Percentiles rank a stretch among this genome's conserved stretches.
These are phyloP conservation scores for Aethes cnicana DNA, from an alignment of 2,888 invertebrate genomes.

Conservation along the genomic window DNA sequence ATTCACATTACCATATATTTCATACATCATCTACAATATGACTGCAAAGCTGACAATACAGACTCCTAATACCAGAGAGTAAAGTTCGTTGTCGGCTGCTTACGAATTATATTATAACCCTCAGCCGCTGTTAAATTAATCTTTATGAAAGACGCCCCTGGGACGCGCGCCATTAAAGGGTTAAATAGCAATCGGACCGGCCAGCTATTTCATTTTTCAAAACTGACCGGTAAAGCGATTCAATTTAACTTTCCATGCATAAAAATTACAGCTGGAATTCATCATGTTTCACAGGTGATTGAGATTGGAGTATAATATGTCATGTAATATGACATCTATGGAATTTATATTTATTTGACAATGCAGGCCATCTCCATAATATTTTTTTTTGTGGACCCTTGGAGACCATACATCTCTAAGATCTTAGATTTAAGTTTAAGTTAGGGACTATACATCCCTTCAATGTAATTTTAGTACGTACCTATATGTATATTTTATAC, in stretches of 20 bases:
- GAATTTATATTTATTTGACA: too few relatives aligned
- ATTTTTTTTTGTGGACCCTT: too few relatives aligned
- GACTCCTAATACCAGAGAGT: not conserved
- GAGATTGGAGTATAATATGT: too few relatives aligned
- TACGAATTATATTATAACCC: not conserved
- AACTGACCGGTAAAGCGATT: not conserved
- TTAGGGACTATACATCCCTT: too few relatives aligned
- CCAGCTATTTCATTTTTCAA: constrained; percentile 5
- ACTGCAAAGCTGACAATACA: constrained; percentile 15
- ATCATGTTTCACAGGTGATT: not conserved
- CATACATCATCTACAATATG: constrained; percentile 7
- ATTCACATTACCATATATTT: constrained; percentile 13
- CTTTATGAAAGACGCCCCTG: constrained; percentile 23
- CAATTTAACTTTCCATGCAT: not conserved
- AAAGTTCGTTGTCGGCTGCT: not conserved
- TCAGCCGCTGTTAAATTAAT: constrained; percentile 14
- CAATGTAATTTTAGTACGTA: too few relatives aligned
- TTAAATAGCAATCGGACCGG: constrained; percentile 15
- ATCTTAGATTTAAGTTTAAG: too few relatives aligned
- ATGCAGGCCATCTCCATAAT: too few relatives aligned
- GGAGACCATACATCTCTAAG: too few relatives aligned
- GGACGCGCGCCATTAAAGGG: constrained; percentile 19
- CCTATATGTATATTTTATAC: too few relatives aligned
- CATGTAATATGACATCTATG: too few relatives aligned
- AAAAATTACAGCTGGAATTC: not conserved